These are phyloP conservation scores for Sycophila texana DNA, from an alignment of 2,888 invertebrate genomes.

Conservation along the genomic window DNA sequence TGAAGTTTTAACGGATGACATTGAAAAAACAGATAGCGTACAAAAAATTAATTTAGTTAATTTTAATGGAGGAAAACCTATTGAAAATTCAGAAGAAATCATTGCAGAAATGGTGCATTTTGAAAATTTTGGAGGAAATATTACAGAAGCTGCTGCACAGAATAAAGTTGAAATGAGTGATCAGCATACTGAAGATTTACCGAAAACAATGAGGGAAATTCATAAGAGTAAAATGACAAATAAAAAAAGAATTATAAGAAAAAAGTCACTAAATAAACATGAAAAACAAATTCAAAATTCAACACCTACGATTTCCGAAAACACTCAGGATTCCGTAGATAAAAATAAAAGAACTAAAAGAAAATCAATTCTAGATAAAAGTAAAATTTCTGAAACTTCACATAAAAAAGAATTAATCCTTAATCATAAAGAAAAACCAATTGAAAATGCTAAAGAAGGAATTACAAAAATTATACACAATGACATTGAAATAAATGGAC, in stretches of 20 bases:
- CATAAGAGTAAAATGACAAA: conserved; percentile 11
- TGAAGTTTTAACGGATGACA: background rate
- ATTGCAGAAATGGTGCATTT: background rate
- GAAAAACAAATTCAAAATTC: background rate
- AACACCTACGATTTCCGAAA: too few species aligned
- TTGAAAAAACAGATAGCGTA: too few species aligned
- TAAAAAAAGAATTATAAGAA: conserved; percentile 25
- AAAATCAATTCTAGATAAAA: background rate
- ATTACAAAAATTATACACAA: background rate
- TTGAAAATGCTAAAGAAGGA: background rate
- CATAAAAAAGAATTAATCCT: too few species aligned
- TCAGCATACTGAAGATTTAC: background rate
- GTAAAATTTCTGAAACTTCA: too few species aligned
- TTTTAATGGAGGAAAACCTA: too few species aligned
- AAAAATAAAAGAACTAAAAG: background rate
- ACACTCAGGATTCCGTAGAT: too few species aligned
- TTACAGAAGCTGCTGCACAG: background rate
- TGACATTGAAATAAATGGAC: background rate
- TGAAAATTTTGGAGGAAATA: background rate
- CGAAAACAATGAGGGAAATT: background rate
- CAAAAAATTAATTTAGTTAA: too few species aligned
- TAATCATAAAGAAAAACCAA: too few species aligned
- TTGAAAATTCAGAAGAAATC: background rate
- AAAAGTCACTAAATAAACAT: conserved; percentile 22
- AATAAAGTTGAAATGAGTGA: background rate